Percentiles rank a stretch among this genome's conserved stretches.
These are phyloP conservation scores for Stegophylla sp. DNA, from an alignment of 2,888 invertebrate species.

Conservation along the genomic window DNA sequence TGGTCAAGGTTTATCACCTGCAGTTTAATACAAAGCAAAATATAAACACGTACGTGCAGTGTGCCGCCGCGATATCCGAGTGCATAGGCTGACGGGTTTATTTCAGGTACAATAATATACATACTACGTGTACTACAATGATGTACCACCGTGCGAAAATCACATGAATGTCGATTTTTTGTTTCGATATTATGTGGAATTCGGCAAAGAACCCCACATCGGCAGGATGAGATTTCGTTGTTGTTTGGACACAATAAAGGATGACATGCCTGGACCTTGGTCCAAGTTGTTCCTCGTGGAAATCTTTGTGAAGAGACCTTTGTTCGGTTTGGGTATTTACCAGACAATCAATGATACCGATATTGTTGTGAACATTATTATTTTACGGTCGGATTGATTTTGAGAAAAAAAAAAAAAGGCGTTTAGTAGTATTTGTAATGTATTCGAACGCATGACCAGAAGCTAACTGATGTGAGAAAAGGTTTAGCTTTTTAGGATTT, in stretches of 20 bases:
- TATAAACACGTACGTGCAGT: not conserved
- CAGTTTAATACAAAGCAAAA: too few relatives aligned
- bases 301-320: not conserved
- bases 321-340: not conserved
- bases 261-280: not conserved
- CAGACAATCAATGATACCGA: not conserved
- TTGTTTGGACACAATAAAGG: conserved; percentile 8
- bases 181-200: not conserved
- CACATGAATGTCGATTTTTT: conserved; percentile 12
- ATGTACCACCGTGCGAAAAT: conserved; percentile 7
- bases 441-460: conserved; percentile 7
- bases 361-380: conserved; percentile 14
- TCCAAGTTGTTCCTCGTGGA: not conserved
- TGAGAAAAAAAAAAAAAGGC: not conserved
- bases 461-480: not conserved
- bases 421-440: not conserved
- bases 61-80: not conserved
- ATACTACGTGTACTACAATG: not conserved
- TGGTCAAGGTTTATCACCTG: conserved; percentile 53
- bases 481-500: not conserved
- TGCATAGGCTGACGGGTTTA: conserved; percentile 14
- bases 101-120: conserved; percentile 7
- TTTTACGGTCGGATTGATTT: conserved; percentile 7
- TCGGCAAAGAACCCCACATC: not conserved
- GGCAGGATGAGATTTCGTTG: not conserved